Base-by-base conservation (phyloP, 2,888 invertebrate genomes). In the Philonicus albiceps region DNA sequence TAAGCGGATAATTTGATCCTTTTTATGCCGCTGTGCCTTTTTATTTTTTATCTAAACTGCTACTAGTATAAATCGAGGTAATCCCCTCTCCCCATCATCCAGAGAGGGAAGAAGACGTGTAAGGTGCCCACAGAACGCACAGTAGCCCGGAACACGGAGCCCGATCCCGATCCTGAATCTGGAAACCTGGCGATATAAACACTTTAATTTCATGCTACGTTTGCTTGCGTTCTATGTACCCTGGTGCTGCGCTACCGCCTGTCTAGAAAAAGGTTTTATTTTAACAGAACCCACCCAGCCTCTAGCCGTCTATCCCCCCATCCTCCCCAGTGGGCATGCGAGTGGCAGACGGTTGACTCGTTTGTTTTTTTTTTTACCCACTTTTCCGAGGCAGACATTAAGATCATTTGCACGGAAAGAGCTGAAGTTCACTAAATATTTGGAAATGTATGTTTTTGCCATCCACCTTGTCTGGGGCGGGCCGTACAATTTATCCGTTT, bases 201-300 rank as follows among this genome's bases (percentile, higher is more conserved):
- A 88, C 88, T 88, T 88, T 88, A 88, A 88, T 88, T 88, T 88
- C 88, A 88, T 87, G 88, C 86, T 88, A 87, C 87, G 87, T 88
- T 88, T 87, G 88, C 87, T 87, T 87, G 37, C 27, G 78, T 27
- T 78, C 27, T 43, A 27, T 37, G 27, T 49, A 5, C 30, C 43
- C 34, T 16, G 53, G 34, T 34, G 19, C 7, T 34, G 19, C 34
- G 55, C 55, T 81, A 27, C 34, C 31, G 31, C 74, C 74, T 74
- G 31, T 49, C 55, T 31, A 31, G 31, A 64, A 64, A 37, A 34
- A 55, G 81, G 81, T 78, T 31, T 78, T 53, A 78, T 49, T 27
- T 74, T 49, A 31, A 37, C 81, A 81, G 22, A 64, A 64, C 64
- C 64, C 64, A 64, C 27, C 64, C 64, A 22, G 64, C 49, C 49